Percentiles rank a stretch among this genome's conserved stretches.
Evolutionary conservation across 2,888 invertebrate genomes (phyloP).

Genomic region (Lycocerus yunnanus): DNA sequence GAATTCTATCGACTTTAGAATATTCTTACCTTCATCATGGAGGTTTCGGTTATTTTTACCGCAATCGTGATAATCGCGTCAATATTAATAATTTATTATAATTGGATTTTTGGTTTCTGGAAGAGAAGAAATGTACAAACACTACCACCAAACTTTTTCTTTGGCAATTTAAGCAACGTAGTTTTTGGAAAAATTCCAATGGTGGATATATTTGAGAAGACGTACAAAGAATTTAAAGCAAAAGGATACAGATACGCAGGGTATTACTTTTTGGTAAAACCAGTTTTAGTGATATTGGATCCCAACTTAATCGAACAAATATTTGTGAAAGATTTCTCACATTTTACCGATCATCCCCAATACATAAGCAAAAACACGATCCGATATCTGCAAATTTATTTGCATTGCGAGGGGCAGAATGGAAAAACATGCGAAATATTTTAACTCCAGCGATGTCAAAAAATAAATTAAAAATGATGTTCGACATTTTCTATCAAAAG

Average conservation of each 20-base stretch:
- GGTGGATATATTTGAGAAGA: neutral
- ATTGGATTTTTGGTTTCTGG: neutral
- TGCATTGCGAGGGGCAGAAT: slow-evolving; percentile 54
- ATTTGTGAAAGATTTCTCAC: slow-evolving; percentile 53
- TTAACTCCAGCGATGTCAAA: slow-evolving; percentile 59
- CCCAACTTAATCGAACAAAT: slow-evolving; percentile 53
- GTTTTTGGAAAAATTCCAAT: neutral
- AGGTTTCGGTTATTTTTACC: neutral
- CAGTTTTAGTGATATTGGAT: slow-evolving; percentile 38
- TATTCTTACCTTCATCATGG: too few species aligned
- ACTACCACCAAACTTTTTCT: neutral
- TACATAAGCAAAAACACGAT: slow-evolving; percentile 50
- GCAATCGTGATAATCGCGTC: neutral
- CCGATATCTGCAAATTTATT: slow-evolving; percentile 50
- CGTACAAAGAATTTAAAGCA: slow-evolving; percentile 7
- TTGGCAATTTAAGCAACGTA: neutral
- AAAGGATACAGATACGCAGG: slow-evolving; percentile 19
- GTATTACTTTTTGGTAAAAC: slow-evolving; percentile 17
- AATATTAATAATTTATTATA: neutral
- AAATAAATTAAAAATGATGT: slow-evolving; percentile 59
- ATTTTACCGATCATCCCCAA: slow-evolving; percentile 55
- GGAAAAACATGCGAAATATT: slow-evolving; percentile 57
- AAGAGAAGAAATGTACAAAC: neutral
- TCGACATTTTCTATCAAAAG: slow-evolving; percentile 52
- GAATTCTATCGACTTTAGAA: too few species aligned